phyloP scores from a whole-genome alignment of 1,140 invertebrate species.

The Whitmania pigra region DNA sequence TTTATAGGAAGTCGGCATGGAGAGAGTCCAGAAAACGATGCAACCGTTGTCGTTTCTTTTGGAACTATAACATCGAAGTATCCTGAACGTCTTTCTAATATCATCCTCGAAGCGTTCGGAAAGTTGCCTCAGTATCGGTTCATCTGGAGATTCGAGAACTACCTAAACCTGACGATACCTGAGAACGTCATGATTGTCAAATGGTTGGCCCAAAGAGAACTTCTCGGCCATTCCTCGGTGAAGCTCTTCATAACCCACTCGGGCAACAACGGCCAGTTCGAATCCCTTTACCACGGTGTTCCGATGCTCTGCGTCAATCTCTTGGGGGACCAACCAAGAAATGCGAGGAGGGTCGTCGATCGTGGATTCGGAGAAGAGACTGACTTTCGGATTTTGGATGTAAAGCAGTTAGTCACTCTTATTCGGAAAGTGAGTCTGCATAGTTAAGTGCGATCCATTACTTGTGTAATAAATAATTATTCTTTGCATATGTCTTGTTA shows the following conservation, averaged over 20 bases:
- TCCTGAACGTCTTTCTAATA: not conserved
- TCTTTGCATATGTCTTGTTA: too few species aligned
- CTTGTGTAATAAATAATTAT: too few species aligned
- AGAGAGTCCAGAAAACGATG: not conserved
- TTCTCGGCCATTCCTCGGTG: slow-evolving; percentile 48
- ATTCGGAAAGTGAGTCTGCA: not conserved
- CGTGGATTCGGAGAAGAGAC: not conserved
- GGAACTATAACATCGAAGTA: not conserved
- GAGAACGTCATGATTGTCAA: slow-evolving; percentile 39
- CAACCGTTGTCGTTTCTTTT: slow-evolving; percentile 11
- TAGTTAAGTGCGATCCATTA: not conserved
- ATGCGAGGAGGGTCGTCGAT: slow-evolving; percentile 14
- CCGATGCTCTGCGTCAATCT: slow-evolving; percentile 33
- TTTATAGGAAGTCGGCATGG: not conserved
- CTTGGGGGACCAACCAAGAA: slow-evolving; percentile 26
- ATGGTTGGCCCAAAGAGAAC: slow-evolving; percentile 67
- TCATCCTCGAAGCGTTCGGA: not conserved
- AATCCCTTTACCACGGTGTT: slow-evolving; percentile 55
- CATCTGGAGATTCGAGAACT: not conserved
- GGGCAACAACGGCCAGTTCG: slow-evolving; percentile 58
- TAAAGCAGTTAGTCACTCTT: slow-evolving; percentile 5
- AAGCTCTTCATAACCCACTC: slow-evolving; percentile 59
- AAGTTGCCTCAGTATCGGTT: not conserved
- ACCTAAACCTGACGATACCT: not conserved
- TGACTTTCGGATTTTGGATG: slow-evolving; percentile 2